Evolutionary conservation across 1,140 invertebrate species (phyloP), one percentile per base, ranked within the genome.

Genomic region (Bemisia tabaci): DNA sequence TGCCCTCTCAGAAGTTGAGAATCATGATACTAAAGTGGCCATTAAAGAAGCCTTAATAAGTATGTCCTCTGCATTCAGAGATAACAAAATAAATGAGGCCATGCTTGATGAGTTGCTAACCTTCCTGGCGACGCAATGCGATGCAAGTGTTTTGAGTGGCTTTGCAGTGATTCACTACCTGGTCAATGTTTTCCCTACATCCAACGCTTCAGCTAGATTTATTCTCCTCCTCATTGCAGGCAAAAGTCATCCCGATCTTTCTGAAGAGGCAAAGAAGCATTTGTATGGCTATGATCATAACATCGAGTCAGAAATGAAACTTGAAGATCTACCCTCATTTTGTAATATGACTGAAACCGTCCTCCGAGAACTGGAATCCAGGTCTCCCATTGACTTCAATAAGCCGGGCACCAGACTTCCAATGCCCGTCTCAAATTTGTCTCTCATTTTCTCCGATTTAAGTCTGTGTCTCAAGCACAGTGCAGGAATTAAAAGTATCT

Each of bases 91-190:
- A 63, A 64, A 64, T 22, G 68, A 73, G 33, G 72, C 73, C 67
- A 69, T 22, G 1, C 48, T 58, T 27, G 58, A 67, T 23, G 71
- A 75, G n/a, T 62, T 88, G 69, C 81, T 84, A 70, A 81, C 82
- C 66, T 73, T 86, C 1, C 71, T 86, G 1, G 76, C 81, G 70
- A 79, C 80, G 64, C 85, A 87, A 75, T 82, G 87, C 70, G 82
- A 84, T 64, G 84, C 83, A 25, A 84, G 89, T 70, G 77, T 83
- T 0, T 88, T 89, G 76, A 85, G 89, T 2, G 79, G 92, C 68
- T 87, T 90, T 74, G 85, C 92, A 22, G 87, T 90, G 23, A 90
- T 91, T 67, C 83, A 91, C 67, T 94, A 92, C 76, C 83, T 90
- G 1, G 84, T 86, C 1, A 85, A 83, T 22, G 86, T 94, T 62